Base-by-base conservation (phyloP, 2,797 vertebrate genomes). In the Remorina albescens region DNA sequence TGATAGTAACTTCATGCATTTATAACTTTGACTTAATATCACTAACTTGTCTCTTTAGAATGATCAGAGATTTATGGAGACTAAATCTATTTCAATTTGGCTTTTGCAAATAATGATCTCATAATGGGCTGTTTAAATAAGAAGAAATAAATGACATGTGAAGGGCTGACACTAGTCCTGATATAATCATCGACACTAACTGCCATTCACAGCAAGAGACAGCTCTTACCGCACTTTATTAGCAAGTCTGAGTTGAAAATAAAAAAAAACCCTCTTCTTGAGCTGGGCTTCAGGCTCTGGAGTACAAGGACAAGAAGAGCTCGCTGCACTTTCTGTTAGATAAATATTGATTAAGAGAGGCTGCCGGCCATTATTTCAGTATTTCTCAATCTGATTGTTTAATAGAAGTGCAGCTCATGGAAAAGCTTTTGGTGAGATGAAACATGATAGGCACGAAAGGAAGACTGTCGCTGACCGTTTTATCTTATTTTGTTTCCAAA, bases 401-500 rank as follows among this genome's bases (percentile, higher is more conserved):
- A 69, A 84, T 72, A 67, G 56, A 67, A 76, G 79, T 41, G 65
- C 68, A 76, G 64, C 56, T 65, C 44, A 19, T 16, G 42, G 58
- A 59, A 15, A 61, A 76, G 57, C 62, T 67, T 67, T 37, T 60
- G 77, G 30, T 53, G 36, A 67, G 56, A 77, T 76, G 68, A 83
- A 76, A 75, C 61, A 67, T 10, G 61, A 78, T 63, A 36, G 62
- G 60, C 44, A 12, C 23, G 28, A 55, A 80, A 76, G 53, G 26
- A 28, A 32, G 21, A 49, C 23, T 12, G 4, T 80, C 39, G 42
- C 46, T 61, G 64, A 68, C 30, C 23, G 0, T 42, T 88, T 82
- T 61, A 86, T 80, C 83, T 74, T 65, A 71, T 82, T 82, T 78
- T 30, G 71, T 63, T 66, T 73, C 58, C 18, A 63, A 84, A 78